phyloP scores from a whole-genome alignment of 2,113 vertebrate genomes.

The Arothron firmamentum region DNA sequence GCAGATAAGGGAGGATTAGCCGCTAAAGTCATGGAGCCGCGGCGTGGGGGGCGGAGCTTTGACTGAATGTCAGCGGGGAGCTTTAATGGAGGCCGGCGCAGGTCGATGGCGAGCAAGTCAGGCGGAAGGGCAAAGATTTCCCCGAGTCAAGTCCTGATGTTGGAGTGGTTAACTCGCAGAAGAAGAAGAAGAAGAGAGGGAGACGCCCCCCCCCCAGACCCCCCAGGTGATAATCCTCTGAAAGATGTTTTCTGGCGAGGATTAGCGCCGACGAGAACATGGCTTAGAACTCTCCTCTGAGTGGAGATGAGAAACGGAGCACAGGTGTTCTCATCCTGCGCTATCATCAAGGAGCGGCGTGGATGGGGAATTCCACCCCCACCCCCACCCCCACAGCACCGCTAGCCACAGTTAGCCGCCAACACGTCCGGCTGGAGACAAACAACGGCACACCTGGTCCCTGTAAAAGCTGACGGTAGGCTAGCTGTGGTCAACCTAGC shows the following conservation, averaged over 20 bases:
- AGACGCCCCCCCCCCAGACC: slow-evolving; percentile 31
- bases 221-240: slow-evolving; percentile 74
- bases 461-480: no score
- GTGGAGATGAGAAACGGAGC: slow-evolving; percentile 69
- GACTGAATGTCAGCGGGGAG: slow-evolving; percentile 40
- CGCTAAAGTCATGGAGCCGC: slow-evolving; percentile 23
- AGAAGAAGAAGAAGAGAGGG: slow-evolving; percentile 19
- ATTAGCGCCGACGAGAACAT: slow-evolving; percentile 72
- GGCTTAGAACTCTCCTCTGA: slow-evolving; percentile 67
- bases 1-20: slow-evolving; percentile 52
- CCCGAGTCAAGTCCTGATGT: slow-evolving; percentile 21
- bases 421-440: no score
- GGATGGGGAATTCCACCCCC: no score
- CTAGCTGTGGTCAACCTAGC: no score
- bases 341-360: slow-evolving; percentile 36
- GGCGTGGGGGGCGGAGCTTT: slow-evolving; percentile 36
- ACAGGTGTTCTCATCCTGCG: slow-evolving; percentile 69
- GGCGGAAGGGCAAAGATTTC: slow-evolving; percentile 50
- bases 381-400: no score
- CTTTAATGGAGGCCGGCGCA: slow-evolving; percentile 39
- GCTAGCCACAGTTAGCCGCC: no score
- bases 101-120: slow-evolving; percentile 23
- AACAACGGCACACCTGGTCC: no score
- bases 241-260: slow-evolving; percentile 74
- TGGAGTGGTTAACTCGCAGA: slow-evolving; percentile 36